Evolutionary conservation across 2,797 vertebrate species (phyloP), one percentile per base, ranked within the genome.

Genomic region (Sparidentex hasta): DNA sequence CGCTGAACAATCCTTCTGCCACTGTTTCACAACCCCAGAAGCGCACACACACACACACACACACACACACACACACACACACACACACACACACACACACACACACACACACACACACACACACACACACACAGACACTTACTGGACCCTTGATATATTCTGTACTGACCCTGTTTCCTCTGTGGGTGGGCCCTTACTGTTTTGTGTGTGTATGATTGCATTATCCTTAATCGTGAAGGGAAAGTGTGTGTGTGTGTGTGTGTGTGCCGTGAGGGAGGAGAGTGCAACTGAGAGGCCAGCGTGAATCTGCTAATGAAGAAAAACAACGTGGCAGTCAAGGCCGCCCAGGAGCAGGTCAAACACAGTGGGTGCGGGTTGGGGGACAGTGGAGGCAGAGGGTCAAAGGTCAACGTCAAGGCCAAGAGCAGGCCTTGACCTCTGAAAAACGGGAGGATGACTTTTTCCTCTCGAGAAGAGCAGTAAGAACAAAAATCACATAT

Each of bases 141-240:
- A 59, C 27, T 58, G 56, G 76, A 67, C 77, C 29, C 67, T 71
- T 57, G 51, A 88, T 81, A 80, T 51, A 79, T 78, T 74, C 47
- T 79, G 66, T 71, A 74, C 80, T 85, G 87, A 85, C 91, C 90
- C 75, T 65, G 71, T 80, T 41, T 81, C 88, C 94, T 92, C 62
- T 18, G 81, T 95, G 95, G 90, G 95, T 95, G 95, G 95, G 92
- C 95, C 87, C 87, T 89, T 84, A 72, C 83, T 68, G 75, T 84
- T 78, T 52, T 44, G 61, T 78, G 77, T 69, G 64, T 76, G 85
- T 59, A 18, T 55, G 71, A 65, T 38, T 87, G 81, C 81, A 76
- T 84, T 78, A 83, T 76, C 50, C 86, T 72, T 87, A 79, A 85
- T 41, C 59, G 74, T 48, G 69, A 73, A 51, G 66, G 23, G 57